phyloP scores from a whole-genome alignment of 2,113 vertebrate genomes.

The Psittacara wagleri region DNA sequence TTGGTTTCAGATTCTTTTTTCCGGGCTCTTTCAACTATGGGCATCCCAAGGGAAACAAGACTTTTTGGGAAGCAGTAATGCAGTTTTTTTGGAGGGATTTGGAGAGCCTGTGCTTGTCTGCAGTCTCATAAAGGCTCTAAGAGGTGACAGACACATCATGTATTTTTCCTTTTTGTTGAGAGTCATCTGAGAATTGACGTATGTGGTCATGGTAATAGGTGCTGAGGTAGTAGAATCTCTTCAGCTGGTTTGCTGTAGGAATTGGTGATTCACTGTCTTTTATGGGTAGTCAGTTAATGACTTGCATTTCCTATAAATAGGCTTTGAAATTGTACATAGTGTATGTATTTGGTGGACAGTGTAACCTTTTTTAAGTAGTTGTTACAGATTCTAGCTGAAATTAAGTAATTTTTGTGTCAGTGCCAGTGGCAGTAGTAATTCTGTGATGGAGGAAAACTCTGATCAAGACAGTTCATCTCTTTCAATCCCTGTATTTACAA shows the following conservation, averaged over 20 bases:
- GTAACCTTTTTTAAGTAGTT: neutral
- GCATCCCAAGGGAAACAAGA: neutral
- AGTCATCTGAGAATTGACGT: neutral
- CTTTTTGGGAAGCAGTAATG: neutral
- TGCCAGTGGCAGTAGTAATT: neutral
- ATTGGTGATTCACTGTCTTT: neutral
- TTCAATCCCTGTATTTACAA: constrained; percentile 6
- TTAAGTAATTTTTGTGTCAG: neutral
- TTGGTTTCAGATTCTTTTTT: neutral
- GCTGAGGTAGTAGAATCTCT: neutral
- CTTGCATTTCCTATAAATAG: neutral
- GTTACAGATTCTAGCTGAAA: neutral
- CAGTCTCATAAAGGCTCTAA: neutral
- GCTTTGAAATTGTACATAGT: neutral
- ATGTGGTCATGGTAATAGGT: neutral
- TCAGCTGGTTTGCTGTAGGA: neutral
- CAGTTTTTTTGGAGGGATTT: neutral
- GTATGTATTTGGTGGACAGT: neutral
- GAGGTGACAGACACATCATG: accelerated
- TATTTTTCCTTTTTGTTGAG: neutral
- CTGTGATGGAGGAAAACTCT: neutral
- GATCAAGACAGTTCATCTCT: constrained; percentile 8
- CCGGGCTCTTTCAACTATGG: neutral
- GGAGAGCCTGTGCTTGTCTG: accelerated
- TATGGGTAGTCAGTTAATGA: neutral